These are phyloP conservation scores for Telmatherina bonti DNA, from an alignment of 2,797 vertebrate species.

Conservation along the genomic window DNA sequence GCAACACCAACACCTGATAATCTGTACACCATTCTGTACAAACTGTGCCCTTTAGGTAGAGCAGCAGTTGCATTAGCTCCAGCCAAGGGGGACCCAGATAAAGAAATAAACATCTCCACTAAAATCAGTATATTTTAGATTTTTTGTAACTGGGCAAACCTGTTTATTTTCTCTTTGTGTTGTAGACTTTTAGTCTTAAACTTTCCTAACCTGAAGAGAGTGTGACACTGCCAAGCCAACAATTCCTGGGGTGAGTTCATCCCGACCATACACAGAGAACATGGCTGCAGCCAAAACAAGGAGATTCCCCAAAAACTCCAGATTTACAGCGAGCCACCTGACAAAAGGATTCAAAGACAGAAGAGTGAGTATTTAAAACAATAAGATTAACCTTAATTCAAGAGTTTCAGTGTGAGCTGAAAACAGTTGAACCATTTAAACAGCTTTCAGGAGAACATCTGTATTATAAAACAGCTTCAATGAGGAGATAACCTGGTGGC, in stretches of 20 bases:
- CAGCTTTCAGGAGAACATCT: no score
- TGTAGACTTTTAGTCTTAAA: background rate
- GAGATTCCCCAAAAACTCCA: slow-evolving; percentile 90
- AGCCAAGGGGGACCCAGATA: no score
- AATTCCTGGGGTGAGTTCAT: slow-evolving; percentile 86
- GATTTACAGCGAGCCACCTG: slow-evolving; percentile 91
- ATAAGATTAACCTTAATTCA: no score
- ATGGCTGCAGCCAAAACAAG: slow-evolving; percentile 88
- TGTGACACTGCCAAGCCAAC: slow-evolving; percentile 90
- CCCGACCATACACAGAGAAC: slow-evolving; percentile 83
- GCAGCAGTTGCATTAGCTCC: no score
- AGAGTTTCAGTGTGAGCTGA: no score
- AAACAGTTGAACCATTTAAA: no score
- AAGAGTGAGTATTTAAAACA: no score
- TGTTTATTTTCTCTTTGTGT: no score
- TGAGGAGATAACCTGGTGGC: slow-evolving; percentile 87
- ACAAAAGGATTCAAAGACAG: background rate
- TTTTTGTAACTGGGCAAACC: background rate
- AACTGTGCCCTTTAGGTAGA: background rate
- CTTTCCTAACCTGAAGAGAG: slow-evolving; percentile 89
- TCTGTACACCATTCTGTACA: background rate
- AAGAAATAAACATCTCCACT: no score
- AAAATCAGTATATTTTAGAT: no score
- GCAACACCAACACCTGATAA: background rate
- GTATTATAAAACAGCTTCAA: background rate